Conservation (phyloP, 64 coral and sea anemone genomes). For the Pachyseris speciosa region DNA sequence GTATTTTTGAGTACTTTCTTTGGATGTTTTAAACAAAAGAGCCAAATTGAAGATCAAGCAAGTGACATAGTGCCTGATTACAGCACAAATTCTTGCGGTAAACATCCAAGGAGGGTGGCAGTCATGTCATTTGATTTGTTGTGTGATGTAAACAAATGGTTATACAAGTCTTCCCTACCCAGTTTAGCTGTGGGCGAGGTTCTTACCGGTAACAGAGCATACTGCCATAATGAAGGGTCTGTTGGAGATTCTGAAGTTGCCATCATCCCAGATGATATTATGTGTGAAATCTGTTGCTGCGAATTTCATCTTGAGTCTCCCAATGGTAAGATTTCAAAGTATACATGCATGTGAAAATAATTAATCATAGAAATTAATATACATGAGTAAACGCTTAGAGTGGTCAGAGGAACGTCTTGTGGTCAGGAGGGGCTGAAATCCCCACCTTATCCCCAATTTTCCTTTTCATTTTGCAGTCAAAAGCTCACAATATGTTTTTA, state of each 20-base stretch:
- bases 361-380: too few species aligned
- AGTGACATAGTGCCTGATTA: neutral
- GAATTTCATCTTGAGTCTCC: conserved; percentile 4
- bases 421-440: too few species aligned
- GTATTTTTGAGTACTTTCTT: neutral
- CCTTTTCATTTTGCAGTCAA: too few species aligned
- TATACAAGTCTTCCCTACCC: neutral
- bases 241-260: neutral
- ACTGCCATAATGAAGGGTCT: too few species aligned
- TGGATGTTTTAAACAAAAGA: neutral
- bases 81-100: neutral
- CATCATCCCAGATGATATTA: neutral
- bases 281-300: conserved; percentile 31
- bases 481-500: too few species aligned
- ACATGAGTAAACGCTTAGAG: too few species aligned
- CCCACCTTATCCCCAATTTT: too few species aligned
- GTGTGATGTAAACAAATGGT: conserved; percentile 7
- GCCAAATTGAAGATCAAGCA: neutral
- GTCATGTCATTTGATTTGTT: conserved; percentile 43
- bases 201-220: neutral
- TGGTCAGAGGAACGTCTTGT: too few species aligned
- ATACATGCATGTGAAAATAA: too few species aligned
- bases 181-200: neutral
- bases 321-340: conserved; percentile 11
- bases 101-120: neutral